Base-by-base conservation (phyloP, 2,888 invertebrate species). In the Iselma pallidipennis region DNA sequence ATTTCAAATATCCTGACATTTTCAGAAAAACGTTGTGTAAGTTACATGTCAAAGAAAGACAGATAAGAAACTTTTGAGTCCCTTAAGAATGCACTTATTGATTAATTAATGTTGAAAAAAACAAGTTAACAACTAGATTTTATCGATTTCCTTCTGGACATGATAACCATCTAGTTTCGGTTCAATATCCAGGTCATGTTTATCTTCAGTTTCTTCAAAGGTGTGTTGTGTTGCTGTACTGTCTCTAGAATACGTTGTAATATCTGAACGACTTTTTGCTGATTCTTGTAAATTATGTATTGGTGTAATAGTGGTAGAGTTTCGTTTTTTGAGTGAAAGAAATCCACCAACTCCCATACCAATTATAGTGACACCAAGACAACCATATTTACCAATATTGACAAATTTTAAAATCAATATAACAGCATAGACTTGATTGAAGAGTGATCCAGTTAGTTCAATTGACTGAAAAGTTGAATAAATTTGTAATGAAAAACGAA, bases 391-490 rank as follows among this genome's bases (percentile, higher is more conserved):
- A 0, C 86, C 54, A 0, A 85, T 82, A 0, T 82, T 81, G 0
- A 87, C 85, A 0, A 84, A 78, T 3, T 84, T 83, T 66, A 88
- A 65, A 6, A 80, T 72, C 78, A 71, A 83, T 72, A 88, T 87
- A 23, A 88, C 78, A 64, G 85, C 83, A 62, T 89, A 87, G 29
- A 91, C 77, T 83, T 88, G 86, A 52, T 86, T 86, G 9, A 89
- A 85, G 67, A 86, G 88, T 0, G 88, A 86, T 66, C 87, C 87
- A 73, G 89, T 88, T 7, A 91, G 73, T 0, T 86, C 84, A 0
- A 88, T 78, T 12, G 88, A 87, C 85, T 87, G 77, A 1, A 76
- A 77, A 19, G 33, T 54, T 45, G 4, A 12, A 12, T 26, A 1
- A 26, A 25, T 42, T 66, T 25, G 4, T 48, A 48, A 48, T 14